Base-by-base conservation (phyloP, 2,797 vertebrate genomes). In the Hypotaenidia okinawae region DNA sequence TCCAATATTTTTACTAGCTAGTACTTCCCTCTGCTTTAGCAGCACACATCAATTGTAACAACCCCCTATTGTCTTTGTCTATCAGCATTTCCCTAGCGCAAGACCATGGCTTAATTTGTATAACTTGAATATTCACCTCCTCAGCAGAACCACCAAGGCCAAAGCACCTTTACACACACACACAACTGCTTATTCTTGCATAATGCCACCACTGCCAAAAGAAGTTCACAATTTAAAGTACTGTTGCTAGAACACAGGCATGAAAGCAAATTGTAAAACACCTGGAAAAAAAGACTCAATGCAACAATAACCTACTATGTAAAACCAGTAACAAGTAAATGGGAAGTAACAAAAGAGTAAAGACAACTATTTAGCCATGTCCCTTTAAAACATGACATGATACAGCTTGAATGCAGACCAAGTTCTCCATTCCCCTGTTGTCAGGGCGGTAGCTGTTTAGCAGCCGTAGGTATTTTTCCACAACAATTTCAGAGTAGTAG, bases 381-480 rank as follows among this genome's bases (percentile, higher is more conserved):
- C 80, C 68, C 68, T 96, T 75, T 66, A 72, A 91, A 61, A 37
- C 52, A 69, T 77, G 41, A 9, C 81, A 33, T 55, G 79, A 86
- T 33, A 49, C 33, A 39, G 54, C 86, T 92, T 76, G 82, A 92
- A 75, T 45, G n/a, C 59, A 79, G 78, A 58, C 58, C 84, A 88
- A 78, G 72, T 24, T 90, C 70, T 84, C 47, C 51, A 83, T n/a
- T 96, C 61, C 52, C 67, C 75, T 47, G 93, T 94, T 84, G 88
- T 95, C 61, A 96, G 67, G 94, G 81, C 17, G 19, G 77, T 45
- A 89, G 76, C 74, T 84, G 67, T 89, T 84, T 30, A 78, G 32
- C 39, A 94, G 90, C 84, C 28, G 3, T n/a, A 76, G 81, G 91
- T 87, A 41, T 91, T 96, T 97, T 96, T 94, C 93, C 94, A 93